Evolutionary conservation across 2,797 vertebrate species (phyloP).

Genomic region (Philypnodon macrostomus): DNA sequence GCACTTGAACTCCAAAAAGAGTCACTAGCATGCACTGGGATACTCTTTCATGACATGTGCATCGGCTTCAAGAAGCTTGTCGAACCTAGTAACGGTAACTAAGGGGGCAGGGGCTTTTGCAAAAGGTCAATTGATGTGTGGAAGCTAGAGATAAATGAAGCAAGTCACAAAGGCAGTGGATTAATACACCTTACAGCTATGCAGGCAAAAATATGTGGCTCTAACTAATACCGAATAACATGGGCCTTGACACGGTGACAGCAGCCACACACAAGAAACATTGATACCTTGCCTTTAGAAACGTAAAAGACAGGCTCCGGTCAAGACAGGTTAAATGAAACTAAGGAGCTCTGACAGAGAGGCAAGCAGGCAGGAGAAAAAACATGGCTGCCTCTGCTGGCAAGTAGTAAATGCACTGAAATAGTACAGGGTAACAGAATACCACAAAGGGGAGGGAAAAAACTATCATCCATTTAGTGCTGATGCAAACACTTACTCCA

Average conservation of each 20-base stretch:
- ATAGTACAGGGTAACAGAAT: constrained; percentile 6
- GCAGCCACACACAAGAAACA: constrained; percentile 2
- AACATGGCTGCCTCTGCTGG: not conserved
- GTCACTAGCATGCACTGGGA: no score
- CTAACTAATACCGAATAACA: constrained; percentile 15
- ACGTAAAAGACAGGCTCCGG: constrained; percentile 3
- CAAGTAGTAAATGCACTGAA: constrained; percentile 6
- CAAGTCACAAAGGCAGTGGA: constrained; percentile 26
- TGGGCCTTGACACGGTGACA: constrained; percentile 1
- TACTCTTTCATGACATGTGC: no score
- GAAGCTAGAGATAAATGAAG: constrained; percentile 9
- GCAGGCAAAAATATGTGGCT: no score
- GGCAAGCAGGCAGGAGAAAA: not conserved
- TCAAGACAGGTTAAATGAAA: constrained; percentile 13
- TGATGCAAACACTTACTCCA: constrained; percentile 55
- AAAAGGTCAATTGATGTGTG: constrained; percentile 28
- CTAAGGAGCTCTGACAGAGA: no score
- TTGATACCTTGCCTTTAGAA: constrained; percentile 14
- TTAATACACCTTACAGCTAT: constrained; percentile 34
- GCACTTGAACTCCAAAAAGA: no score
- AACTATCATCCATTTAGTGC: constrained; percentile 47
- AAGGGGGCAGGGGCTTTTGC: no score
- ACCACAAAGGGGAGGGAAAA: constrained; percentile 34
- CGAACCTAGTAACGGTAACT: no score
- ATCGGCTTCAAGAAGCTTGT: no score